Base-by-base conservation (phyloP, 2,797 vertebrate genomes). In the Microctenopoma steveboyesi region DNA sequence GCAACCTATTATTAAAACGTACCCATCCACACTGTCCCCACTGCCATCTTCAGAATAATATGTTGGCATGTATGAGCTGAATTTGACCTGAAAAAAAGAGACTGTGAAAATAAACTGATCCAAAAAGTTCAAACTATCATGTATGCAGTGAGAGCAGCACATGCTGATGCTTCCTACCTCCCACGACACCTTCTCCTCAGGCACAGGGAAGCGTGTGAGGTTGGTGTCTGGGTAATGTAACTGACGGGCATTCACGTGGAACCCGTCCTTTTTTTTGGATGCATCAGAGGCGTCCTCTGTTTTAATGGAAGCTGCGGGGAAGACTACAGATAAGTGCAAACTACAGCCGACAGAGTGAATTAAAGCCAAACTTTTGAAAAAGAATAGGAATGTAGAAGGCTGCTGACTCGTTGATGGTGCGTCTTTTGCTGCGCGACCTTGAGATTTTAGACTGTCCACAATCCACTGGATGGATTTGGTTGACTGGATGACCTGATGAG, bases 171-270 rank as follows among this genome's bases (percentile, higher is more conserved):
- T 33, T 79, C 40, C 62, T 93, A 99, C 97, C 96, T 97, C 92
- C 97, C 97, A 99, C 16, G 96, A 93, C 67, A 99, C 97, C 80
- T 96, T 98, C 92, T 99, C 98, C 6, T 99, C 95, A 0, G 97
- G 97, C 77, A 99, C 97, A 0, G 97, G 96, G 84, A 97, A 99
- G 39, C 98, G 96, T 0, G 61, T 68, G 9, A 92, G 48, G 8
- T 85, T 88, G 64, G 92, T 92, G 57, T 72, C 74, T 0, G 95
- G 96, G 74, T 99, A 99, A 3, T 91, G 67, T 35, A 95, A 88
- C 63, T 94, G 93, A 25, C 97, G 92, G 40, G 96, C 94, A 0
- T 93, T 94, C 57, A 95, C 87, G 0, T 99, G 97, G 69, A 79
- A 86, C 0, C 35, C 7, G 0, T 87, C 72, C 9, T 78, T 79